phyloP scores from a whole-genome alignment of 1,140 invertebrate genomes.

The Chymomyza costata region DNA sequence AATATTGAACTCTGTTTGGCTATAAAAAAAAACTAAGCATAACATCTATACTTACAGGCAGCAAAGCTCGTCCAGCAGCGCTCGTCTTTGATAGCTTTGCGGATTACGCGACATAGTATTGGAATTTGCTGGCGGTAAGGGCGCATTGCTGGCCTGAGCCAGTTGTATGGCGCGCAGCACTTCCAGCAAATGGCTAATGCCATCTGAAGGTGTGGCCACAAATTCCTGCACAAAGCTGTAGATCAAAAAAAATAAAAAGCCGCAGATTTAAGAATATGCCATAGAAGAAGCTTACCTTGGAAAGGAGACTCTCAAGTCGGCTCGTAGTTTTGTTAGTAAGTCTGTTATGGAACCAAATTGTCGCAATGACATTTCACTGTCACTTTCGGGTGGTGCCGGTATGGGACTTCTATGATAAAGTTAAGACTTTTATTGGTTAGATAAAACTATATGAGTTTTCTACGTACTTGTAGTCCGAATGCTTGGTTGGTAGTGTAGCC shows the following conservation, averaged over 20 bases:
- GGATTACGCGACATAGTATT: constrained; percentile 76
- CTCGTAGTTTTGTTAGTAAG: constrained; percentile 89
- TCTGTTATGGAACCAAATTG: constrained; percentile 91
- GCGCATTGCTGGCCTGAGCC: constrained; percentile 77
- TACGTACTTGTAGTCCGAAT: constrained; percentile 69
- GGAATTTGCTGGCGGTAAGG: constrained; percentile 61
- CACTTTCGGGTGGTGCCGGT: constrained; percentile 77
- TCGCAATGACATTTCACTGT: constrained; percentile 88
- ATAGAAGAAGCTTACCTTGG: constrained; percentile 91
- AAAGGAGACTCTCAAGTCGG: constrained; percentile 89
- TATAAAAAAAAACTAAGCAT: too few relatives aligned
- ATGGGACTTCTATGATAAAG: constrained; percentile 74
- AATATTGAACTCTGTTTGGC: too few relatives aligned
- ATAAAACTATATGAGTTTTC: background rate
- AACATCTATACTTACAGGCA: constrained; percentile 80
- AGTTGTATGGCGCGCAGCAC: constrained; percentile 89
- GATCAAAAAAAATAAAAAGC: background rate
- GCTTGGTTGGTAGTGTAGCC: constrained; percentile 63
- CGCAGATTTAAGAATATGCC: background rate
- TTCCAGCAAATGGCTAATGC: constrained; percentile 86
- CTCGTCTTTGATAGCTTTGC: constrained; percentile 80
- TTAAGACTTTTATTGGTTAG: background rate
- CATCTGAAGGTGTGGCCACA: constrained; percentile 87
- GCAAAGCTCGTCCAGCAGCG: constrained; percentile 90
- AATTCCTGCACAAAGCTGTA: constrained; percentile 93